Evolutionary conservation across 92 coral and sea anemone genomes (phyloP).

Genomic region (Heteractis magnifica): DNA sequence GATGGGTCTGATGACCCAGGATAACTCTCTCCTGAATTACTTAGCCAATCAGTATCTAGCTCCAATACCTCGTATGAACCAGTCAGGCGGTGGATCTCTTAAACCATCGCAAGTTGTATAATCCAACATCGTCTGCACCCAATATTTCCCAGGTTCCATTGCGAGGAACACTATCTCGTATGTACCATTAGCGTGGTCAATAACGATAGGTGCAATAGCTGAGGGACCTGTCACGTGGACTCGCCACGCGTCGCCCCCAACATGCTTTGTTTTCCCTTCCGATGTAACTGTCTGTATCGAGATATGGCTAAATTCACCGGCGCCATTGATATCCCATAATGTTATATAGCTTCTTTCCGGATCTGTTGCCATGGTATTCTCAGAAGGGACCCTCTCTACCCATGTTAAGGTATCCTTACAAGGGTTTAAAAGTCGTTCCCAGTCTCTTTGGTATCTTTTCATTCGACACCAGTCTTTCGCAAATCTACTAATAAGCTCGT

Average conservation of each 20-base stretch:
- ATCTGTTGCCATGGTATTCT: conserved; percentile 50
- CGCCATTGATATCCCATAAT: conserved; percentile 65
- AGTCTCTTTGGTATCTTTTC: conserved; percentile 57
- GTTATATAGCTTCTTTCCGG: conserved; percentile 44
- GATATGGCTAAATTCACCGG: conserved; percentile 59
- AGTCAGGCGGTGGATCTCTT: conserved; percentile 65
- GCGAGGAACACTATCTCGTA: conserved; percentile 63
- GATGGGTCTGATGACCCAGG: too few species aligned
- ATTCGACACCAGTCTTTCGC: conserved; percentile 70
- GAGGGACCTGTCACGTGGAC: conserved; percentile 58
- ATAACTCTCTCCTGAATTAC: not conserved
- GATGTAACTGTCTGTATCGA: conserved; percentile 59
- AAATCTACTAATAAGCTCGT: not conserved
- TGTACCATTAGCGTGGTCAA: conserved; percentile 64
- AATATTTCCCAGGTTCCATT: conserved; percentile 66
- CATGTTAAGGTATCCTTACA: conserved; percentile 50
- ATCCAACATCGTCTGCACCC: conserved; percentile 51
- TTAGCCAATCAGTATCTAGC: not conserved
- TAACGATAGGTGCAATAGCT: conserved; percentile 59
- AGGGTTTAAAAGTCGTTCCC: conserved; percentile 60
- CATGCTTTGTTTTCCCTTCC: conserved; percentile 39
- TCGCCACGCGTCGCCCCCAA: conserved; percentile 77
- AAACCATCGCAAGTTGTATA: conserved; percentile 68
- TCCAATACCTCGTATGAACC: conserved; percentile 63
- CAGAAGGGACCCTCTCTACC: conserved; percentile 35